Conservation (phyloP, 2,113 vertebrate genomes). For the Gymnocephalus cernua region DNA sequence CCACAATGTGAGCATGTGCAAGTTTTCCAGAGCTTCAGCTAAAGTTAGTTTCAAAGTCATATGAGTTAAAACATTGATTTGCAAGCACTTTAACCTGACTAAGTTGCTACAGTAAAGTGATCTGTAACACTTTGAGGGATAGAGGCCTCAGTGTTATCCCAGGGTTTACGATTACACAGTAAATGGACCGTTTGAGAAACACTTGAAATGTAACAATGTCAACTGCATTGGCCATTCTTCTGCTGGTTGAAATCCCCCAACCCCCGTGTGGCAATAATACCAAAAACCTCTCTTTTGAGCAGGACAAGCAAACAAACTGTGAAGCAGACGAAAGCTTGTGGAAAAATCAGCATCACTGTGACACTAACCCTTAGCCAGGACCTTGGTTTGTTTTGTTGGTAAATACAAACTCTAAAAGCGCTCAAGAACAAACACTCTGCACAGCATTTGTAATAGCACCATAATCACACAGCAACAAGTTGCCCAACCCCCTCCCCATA, state of each 20-base stretch:
- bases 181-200: conserved; percentile 76
- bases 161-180: conserved; percentile 73
- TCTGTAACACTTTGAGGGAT: conserved; percentile 62
- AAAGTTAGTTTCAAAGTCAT: not conserved
- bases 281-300: conserved; percentile 31
- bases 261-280: conserved; percentile 34
- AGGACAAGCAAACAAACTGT: conserved; percentile 1
- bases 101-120: conserved; percentile 37
- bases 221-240: conserved; percentile 58
- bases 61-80: not conserved
- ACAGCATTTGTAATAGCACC: conserved; percentile 25
- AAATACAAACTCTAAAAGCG: conserved; percentile 53
- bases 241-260: conserved; percentile 33
- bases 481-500: conserved; percentile 5
- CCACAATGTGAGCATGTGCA: not conserved
- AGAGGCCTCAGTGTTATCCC: conserved; percentile 53
- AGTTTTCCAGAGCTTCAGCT: not conserved
- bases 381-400: conserved; percentile 54
- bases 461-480: conserved; percentile 58
- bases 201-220: conserved; percentile 76
- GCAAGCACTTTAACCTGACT: conserved; percentile 1
- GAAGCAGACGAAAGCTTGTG: conserved; percentile 25
- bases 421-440: conserved; percentile 21
- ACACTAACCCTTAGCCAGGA: conserved; percentile 42
- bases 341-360: conserved; percentile 30